These are phyloP conservation scores for Huso huso DNA, from an alignment of 2,797 vertebrate species.

Conservation along the genomic window DNA sequence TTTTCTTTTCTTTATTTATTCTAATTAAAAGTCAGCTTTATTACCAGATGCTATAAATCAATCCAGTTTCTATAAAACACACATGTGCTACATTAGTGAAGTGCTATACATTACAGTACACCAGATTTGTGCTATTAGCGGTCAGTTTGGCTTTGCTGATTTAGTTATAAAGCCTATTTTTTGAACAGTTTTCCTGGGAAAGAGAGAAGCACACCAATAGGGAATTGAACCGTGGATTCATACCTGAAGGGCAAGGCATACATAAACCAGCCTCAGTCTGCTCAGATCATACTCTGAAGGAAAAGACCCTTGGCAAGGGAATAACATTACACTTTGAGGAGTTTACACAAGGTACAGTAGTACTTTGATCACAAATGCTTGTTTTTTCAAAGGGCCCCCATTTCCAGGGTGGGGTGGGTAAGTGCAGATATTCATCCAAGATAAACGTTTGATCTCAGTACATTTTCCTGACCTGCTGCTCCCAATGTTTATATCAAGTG, in stretches of 20 bases:
- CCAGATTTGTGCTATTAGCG: too few relatives aligned
- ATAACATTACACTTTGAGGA: background rate
- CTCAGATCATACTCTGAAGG: background rate
- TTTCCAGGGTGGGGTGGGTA: background rate
- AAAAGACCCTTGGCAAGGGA: too few relatives aligned
- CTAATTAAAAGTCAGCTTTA: background rate
- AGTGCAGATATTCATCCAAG: background rate
- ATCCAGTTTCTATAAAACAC: conserved; percentile 5
- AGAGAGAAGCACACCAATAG: background rate
- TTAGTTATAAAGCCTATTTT: too few relatives aligned
- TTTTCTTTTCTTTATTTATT: too few relatives aligned
- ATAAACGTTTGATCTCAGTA: background rate
- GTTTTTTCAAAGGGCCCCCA: background rate
- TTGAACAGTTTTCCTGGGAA: too few relatives aligned
- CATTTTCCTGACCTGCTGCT: too few relatives aligned
- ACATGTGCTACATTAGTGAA: conserved; percentile 4
- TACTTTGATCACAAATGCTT: background rate
- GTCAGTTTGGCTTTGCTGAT: too few relatives aligned
- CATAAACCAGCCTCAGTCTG: background rate
- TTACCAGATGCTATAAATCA: conserved; percentile 8
- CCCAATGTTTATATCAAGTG: too few relatives aligned
- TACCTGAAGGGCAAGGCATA: conserved; percentile 8
- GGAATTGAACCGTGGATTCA: conserved; percentile 13
- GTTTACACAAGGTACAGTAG: background rate
- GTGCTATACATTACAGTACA: background rate